Base-by-base conservation (phyloP, 2,888 invertebrate genomes). In the Steinernema scapterisci region DNA sequence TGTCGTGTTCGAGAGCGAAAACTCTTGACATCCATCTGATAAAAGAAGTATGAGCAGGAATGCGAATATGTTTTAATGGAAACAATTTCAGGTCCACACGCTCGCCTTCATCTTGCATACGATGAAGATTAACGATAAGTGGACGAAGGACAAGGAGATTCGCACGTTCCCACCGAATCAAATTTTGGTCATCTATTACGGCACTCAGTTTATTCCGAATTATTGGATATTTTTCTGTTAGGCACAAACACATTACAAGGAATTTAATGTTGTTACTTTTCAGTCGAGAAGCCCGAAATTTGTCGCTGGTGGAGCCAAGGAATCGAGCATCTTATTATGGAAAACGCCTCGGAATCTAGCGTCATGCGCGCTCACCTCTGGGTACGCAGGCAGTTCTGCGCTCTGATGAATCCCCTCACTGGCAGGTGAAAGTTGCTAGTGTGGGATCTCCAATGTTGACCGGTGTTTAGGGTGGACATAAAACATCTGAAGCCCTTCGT, bases 401-500 rank as follows among this genome's bases (percentile, higher is more conserved):
- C 43, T 2, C 21, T 73, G 23, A 71, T 31, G 31, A 54, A 76
- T n/a, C 63, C 73, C 13, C 2, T 44, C 13, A 63, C 46, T 9
- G 31, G 63, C 23, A 27, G 63, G 63, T 63, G 31, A 48, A 16
- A n/a, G n/a, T 54, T 3, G 23, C 13, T 73, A 11, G 13, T 43
- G 7, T 52, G n/a, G 44, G 3, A 16, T 3, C 3, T 31, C 43
- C n/a, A 48, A 31, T 16, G 19, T 71, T 23, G 6, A 19, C 3
- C 16, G 19, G 23, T 16, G 72, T 72, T 38, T 71, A 77, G 77
- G 3, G 52, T 87, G 0, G 81, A 85, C 25, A 79, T 86, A 48
- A 84, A 85, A 72, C 83, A 86, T 73, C 84, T 87, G 86, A 87
- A 87, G 74, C 87, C 87, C 9, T 87, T 86, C 71, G 84, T 87